Percentiles rank a stretch among this genome's conserved stretches.
phyloP scores from a whole-genome alignment of 2,113 vertebrate species.

The Colistium nudipinnis region DNA sequence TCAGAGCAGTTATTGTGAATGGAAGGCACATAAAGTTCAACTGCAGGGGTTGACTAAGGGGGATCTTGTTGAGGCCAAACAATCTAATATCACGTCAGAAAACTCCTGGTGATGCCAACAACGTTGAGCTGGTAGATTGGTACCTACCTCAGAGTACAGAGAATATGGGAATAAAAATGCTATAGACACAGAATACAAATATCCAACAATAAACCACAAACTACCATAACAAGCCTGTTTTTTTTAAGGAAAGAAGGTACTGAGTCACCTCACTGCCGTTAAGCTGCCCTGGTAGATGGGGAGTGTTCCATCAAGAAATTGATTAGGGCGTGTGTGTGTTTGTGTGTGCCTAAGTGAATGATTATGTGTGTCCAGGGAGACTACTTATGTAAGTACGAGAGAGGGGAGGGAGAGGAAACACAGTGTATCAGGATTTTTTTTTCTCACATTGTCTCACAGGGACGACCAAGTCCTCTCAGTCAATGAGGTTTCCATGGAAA shows the following conservation, averaged over 20 bases:
- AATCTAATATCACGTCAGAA: too few species aligned
- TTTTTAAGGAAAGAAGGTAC: neutral
- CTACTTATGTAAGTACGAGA: rapidly evolving
- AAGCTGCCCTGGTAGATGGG: neutral
- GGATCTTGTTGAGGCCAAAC: neutral
- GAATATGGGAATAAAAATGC: too few species aligned
- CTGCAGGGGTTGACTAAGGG: neutral
- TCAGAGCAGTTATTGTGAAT: slow-evolving; percentile 37
- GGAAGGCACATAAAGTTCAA: slow-evolving; percentile 16
- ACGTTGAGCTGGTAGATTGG: too few species aligned
- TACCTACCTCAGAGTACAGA: too few species aligned
- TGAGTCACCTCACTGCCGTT: neutral
- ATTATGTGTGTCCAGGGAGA: slow-evolving; percentile 8
- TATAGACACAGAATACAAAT: too few species aligned
- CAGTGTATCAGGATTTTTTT: slow-evolving; percentile 26
- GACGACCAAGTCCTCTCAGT: slow-evolving; percentile 34
- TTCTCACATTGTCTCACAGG: slow-evolving; percentile 28
- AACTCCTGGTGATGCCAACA: too few species aligned
- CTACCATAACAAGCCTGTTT: neutral
- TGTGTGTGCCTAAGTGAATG: neutral
- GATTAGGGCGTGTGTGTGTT: slow-evolving; percentile 1
- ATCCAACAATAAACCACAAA: neutral
- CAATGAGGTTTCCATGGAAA: slow-evolving; percentile 64
- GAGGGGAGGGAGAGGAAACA: neutral
- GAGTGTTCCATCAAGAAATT: neutral